These are phyloP conservation scores for Kradibia gibbosae DNA, from an alignment of 1,140 invertebrate genomes.

Conservation along the genomic window DNA sequence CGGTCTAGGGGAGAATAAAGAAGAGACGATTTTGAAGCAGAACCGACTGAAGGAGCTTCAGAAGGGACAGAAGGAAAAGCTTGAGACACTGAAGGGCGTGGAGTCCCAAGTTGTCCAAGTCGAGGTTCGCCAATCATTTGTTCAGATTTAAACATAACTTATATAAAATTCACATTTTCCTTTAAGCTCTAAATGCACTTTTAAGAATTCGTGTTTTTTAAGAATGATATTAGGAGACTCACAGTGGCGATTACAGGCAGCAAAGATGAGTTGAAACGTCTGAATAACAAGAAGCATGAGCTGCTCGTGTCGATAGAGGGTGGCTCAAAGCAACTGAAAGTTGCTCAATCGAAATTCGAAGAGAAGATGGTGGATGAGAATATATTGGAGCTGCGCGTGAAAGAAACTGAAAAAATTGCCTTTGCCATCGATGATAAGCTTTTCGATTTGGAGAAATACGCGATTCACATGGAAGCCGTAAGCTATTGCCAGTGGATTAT, in stretches of 20 bases:
- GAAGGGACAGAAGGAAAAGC: constrained; percentile 64
- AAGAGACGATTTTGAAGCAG: constrained; percentile 65
- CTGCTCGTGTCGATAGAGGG: constrained; percentile 70
- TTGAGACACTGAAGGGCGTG: constrained; percentile 66
- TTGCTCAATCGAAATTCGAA: constrained; percentile 66
- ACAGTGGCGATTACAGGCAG: constrained; percentile 59
- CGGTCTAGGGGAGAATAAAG: constrained; percentile 58
- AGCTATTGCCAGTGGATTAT: constrained; percentile 29
- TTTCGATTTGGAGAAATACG: constrained; percentile 76
- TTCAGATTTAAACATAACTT: no score
- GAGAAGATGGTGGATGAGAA: constrained; percentile 77
- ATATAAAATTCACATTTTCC: no score
- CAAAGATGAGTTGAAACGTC: constrained; percentile 61
- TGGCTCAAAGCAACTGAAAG: constrained; percentile 74
- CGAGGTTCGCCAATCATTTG: constrained; percentile 71
- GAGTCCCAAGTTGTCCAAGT: constrained; percentile 72
- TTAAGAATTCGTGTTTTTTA: background rate
- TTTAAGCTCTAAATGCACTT: no score
- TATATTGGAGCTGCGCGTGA: constrained; percentile 75
- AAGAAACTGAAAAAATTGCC: constrained; percentile 74
- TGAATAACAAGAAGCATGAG: constrained; percentile 70
- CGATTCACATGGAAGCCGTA: constrained; percentile 74
- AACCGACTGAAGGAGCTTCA: constrained; percentile 70
- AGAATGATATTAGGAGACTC: constrained; percentile 62
- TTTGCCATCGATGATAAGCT: constrained; percentile 74